These are phyloP conservation scores for Ranitomeya imitator DNA, from an alignment of 2,113 vertebrate genomes.

Conservation along the genomic window DNA sequence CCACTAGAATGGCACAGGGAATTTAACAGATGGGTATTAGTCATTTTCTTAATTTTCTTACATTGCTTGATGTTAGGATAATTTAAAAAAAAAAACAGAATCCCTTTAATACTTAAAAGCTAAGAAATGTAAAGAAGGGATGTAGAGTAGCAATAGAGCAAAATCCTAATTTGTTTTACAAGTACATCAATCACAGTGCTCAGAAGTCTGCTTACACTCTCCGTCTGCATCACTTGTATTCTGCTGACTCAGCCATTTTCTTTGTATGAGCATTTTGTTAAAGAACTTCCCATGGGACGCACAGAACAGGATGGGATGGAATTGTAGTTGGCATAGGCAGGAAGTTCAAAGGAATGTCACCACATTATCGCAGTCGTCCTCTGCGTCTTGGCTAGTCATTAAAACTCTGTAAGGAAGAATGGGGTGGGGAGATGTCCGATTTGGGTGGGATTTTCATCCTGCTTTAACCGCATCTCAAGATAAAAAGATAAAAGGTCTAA, in stretches of 20 bases:
- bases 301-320: constrained; percentile 58
- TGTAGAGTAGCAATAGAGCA: not conserved
- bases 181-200: not conserved
- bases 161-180: not conserved
- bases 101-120: no score
- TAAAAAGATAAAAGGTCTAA: not conserved
- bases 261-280: constrained; percentile 53
- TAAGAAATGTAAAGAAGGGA: not conserved
- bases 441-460: constrained; percentile 52
- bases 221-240: not conserved
- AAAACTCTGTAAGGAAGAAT: constrained; percentile 50
- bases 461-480: constrained; percentile 18
- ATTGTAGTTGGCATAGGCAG: constrained; percentile 59
- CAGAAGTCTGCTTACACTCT: not conserved
- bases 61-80: no score
- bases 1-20: no score
- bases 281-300: constrained; percentile 58
- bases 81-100: no score
- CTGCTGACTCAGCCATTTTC: constrained; percentile 50
- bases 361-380: not conserved
- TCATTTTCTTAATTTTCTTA: no score
- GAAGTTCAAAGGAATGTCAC: constrained; percentile 61
- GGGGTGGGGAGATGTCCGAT: constrained; percentile 51
- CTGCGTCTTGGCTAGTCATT: constrained; percentile 18
- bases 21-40: no score